phyloP scores from a whole-genome alignment of 2,797 vertebrate genomes.

The Pantherophis alleghaniensis region DNA sequence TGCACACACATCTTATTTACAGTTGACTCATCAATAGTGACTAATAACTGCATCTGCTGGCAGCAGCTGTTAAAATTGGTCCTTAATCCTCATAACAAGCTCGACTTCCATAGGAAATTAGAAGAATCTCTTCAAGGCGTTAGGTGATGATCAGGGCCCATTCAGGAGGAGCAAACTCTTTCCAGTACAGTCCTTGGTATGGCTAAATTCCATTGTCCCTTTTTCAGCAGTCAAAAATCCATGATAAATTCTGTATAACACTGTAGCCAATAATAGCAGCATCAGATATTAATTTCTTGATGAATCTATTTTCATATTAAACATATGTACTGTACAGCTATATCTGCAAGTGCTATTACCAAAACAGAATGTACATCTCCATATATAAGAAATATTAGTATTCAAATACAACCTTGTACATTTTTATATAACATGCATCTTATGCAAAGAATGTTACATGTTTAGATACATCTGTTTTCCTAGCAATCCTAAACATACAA shows the following conservation, averaged over 20 bases:
- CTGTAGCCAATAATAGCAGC: slow-evolving; percentile 83
- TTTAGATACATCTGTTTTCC: slow-evolving; percentile 58
- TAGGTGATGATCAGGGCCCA: slow-evolving; percentile 69
- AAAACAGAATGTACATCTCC: slow-evolving; percentile 80
- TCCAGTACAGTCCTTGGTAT: slow-evolving; percentile 77
- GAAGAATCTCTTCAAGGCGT: slow-evolving; percentile 63
- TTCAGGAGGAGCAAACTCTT: slow-evolving; percentile 77
- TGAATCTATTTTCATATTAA: slow-evolving; percentile 68
- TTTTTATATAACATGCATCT: slow-evolving; percentile 73
- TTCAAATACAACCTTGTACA: slow-evolving; percentile 74
- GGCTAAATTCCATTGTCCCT: slow-evolving; percentile 81
- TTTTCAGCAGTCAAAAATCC: slow-evolving; percentile 81
- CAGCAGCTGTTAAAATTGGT: slow-evolving; percentile 65
- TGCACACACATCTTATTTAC: slow-evolving; percentile 75
- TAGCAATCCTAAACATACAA: slow-evolving; percentile 62
- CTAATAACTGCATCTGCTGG: slow-evolving; percentile 60
- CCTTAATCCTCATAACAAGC: slow-evolving; percentile 63
- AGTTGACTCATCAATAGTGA: slow-evolving; percentile 65
- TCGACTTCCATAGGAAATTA: slow-evolving; percentile 57
- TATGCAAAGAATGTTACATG: slow-evolving; percentile 66
- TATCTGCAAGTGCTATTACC: slow-evolving; percentile 74
- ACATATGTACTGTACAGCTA: slow-evolving; percentile 17
- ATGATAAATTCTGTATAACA: slow-evolving; percentile 81
- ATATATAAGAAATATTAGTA: slow-evolving; percentile 77
- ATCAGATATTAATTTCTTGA: slow-evolving; percentile 80